A percentile compares a stretch with the other conserved stretches of the same genome.
phyloP scores from a whole-genome alignment of 2,113 vertebrate genomes.

The Psilopsiagon aurifrons region DNA sequence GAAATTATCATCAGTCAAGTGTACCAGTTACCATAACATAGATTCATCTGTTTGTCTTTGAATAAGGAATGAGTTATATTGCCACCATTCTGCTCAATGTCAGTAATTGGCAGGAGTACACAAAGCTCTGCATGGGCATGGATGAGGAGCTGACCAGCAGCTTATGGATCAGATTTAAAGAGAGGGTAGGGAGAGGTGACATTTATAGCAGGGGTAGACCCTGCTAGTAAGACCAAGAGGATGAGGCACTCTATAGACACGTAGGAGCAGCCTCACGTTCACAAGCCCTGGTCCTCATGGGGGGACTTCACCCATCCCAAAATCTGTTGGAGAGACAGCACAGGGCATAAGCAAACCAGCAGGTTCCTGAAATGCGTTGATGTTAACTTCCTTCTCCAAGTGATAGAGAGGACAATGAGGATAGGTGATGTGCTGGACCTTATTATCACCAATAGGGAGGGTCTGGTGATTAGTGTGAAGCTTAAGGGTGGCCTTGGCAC shows the following conservation, averaged over 20 bases:
- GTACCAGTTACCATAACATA: background rate
- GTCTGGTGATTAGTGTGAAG: background rate
- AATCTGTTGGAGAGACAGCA: background rate
- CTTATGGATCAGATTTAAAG: background rate
- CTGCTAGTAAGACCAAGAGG: background rate
- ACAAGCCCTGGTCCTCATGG: too few species aligned
- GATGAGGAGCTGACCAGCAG: background rate
- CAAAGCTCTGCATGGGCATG: background rate
- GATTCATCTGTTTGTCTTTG: background rate
- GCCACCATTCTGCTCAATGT: background rate
- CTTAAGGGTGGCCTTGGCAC: background rate
- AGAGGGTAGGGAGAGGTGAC: background rate
- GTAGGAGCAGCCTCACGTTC: background rate
- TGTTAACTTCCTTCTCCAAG: background rate
- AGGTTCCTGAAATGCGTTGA: background rate
- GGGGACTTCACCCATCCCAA: background rate
- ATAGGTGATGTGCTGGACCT: background rate
- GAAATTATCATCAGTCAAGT: background rate
- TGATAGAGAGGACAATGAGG: background rate
- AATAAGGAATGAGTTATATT: background rate
- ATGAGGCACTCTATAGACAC: background rate
- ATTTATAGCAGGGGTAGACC: background rate
- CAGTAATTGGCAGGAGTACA: background rate
- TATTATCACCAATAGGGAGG: background rate
- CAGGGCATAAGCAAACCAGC: background rate